These are phyloP conservation scores for human DNA, from an alignment of 2,113 vertebrate genomes.

Conservation along the genomic window DNA sequence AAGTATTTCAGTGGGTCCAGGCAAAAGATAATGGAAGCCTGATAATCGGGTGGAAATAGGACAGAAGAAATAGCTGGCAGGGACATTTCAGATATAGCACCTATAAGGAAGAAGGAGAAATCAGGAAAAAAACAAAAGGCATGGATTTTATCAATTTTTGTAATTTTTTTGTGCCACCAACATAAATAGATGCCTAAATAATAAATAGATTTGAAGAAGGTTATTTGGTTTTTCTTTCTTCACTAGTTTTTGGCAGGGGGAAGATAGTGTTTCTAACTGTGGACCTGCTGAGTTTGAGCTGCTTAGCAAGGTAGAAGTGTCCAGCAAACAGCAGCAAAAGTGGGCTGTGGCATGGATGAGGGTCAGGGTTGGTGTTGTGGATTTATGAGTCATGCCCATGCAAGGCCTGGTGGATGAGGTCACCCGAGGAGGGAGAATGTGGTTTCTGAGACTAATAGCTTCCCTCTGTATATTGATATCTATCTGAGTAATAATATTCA, in stretches of 20 bases:
- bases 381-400: constrained; percentile 66
- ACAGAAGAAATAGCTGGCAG: background rate
- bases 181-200: background rate
- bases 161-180: background rate
- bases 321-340: background rate
- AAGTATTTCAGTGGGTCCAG: background rate
- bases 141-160: background rate
- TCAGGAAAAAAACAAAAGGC: background rate
- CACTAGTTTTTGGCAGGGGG: background rate
- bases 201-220: background rate
- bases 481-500: constrained; percentile 75
- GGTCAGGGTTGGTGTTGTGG: background rate
- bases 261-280: background rate
- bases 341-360: background rate
- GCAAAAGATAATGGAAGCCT: background rate
- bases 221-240: background rate
- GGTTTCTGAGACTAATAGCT: constrained; percentile 70
- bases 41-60: background rate
- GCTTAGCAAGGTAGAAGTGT: background rate
- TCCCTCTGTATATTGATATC: constrained; percentile 66
- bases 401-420: constrained; percentile 72
- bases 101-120: background rate
- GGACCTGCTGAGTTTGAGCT: background rate
- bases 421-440: constrained; percentile 57
- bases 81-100: background rate